Percentiles rank a stretch among this genome's conserved stretches.
phyloP scores from a whole-genome alignment of 2,797 vertebrate genomes.

The Rhinogobio ventralis region DNA sequence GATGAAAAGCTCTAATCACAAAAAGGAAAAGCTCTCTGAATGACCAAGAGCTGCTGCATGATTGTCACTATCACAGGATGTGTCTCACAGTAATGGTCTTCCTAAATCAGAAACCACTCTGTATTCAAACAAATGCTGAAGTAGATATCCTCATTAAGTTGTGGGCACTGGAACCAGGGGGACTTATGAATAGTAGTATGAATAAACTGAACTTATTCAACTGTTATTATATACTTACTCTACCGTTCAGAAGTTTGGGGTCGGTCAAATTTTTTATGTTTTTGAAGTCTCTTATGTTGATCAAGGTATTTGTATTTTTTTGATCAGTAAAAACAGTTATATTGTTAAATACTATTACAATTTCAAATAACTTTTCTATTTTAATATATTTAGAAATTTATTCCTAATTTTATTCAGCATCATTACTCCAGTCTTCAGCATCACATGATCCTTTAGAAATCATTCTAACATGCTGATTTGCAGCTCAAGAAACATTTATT shows the following conservation, averaged over 20 bases:
- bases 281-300: not conserved
- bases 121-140: not conserved
- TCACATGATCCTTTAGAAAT: not conserved
- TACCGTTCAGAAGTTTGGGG: not conserved
- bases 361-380: not conserved
- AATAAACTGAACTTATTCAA: not conserved
- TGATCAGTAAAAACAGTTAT: not conserved
- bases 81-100: not conserved
- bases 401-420: not conserved
- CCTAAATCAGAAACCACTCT: not conserved
- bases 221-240: not conserved
- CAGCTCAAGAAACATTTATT: not conserved
- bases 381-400: not conserved
- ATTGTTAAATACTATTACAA: not conserved
- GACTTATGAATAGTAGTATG: not conserved
- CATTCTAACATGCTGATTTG: not conserved
- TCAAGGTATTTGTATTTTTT: no score
- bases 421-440: not conserved
- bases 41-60: not conserved
- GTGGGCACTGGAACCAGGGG: not conserved
- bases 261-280: not conserved
- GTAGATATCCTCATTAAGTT: not conserved
- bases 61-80: not conserved
- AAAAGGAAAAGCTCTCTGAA: constrained; percentile 8
- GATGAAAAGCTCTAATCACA: constrained; percentile 21